Base-by-base conservation (phyloP, 1,140 invertebrate species). In the Drosophila carrolli region DNA sequence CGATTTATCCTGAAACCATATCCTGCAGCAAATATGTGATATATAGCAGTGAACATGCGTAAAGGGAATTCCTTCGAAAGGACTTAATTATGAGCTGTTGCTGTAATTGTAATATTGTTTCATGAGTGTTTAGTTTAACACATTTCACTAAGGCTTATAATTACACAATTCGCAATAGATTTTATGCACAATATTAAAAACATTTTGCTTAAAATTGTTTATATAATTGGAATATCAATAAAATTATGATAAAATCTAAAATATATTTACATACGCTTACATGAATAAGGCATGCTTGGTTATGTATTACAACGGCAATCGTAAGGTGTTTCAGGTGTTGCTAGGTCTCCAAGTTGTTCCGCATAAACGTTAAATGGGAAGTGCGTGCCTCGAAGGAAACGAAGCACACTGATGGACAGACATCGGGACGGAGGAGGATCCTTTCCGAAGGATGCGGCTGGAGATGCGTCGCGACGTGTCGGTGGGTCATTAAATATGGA, bases 401-500 rank as follows among this genome's bases (percentile, higher is more conserved):
- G 61, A 60, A 65, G n/a, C 57, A 35, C 41, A 23, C n/a, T 19
- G 56, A 46, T 13, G 41, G 53, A 13, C 37, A n/a, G 56, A 66
- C 41, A 41, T 16, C 46, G 9, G 62, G 62, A 59, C 50, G 16
- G 56, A 37, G 56, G 59, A 54, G 11, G 53, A 16, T 44, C 16
- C 23, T 23, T 38, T 11, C 47, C 1, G 27, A 35, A 51, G 50
- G 47, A 38, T 38, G 61, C 50, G 55, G 32, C 38, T 19, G 16
- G 32, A 43, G 60, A 56, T 75, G 71, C 71, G 72, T 65, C 59
- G 82, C 67, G 62, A 68, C 75, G 83, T 88, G 82, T 86, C 56
- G 83, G 50, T 27, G 82, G 78, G 83, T 86, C 82, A 86, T 86
- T 86, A 86, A 86, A 88, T 86, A 86, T 86, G 82, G 85, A 86